phyloP scores from a whole-genome alignment of 2,797 vertebrate genomes.

The Danio jaintianensis region DNA sequence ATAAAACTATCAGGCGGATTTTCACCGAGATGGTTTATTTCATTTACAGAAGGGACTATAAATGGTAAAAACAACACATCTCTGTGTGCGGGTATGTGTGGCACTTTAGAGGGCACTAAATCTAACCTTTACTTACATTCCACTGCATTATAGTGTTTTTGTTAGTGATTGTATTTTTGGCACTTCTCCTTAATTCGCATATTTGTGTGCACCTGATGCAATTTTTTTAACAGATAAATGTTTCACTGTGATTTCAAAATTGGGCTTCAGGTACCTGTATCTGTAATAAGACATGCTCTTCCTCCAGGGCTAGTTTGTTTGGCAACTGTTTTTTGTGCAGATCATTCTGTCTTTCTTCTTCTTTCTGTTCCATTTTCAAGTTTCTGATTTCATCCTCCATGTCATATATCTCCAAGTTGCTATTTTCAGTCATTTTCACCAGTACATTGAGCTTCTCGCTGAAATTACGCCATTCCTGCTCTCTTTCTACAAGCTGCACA shows the following conservation, averaged over 20 bases:
- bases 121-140: slow-evolving; percentile 18
- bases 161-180: neutral
- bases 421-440: slow-evolving; percentile 78
- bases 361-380: slow-evolving; percentile 77
- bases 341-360: slow-evolving; percentile 82
- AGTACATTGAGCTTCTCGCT: slow-evolving; percentile 85
- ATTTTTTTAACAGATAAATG: neutral
- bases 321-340: slow-evolving; percentile 74
- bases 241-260: neutral
- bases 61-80: slow-evolving; percentile 42
- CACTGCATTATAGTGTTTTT: slow-evolving; percentile 23
- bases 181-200: neutral
- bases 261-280: slow-evolving; percentile 79
- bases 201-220: neutral
- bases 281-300: slow-evolving; percentile 78
- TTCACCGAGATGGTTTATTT: slow-evolving; percentile 23
- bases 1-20: slow-evolving; percentile 38
- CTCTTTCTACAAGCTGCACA: slow-evolving; percentile 86
- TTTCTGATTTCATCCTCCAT: slow-evolving; percentile 84
- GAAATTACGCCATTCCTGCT: slow-evolving; percentile 86
- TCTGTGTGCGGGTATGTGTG: slow-evolving; percentile 6
- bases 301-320: slow-evolving; percentile 76
- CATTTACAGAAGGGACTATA: slow-evolving; percentile 32
- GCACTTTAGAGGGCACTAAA: neutral
- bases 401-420: slow-evolving; percentile 76